Evolutionary conservation across 2,797 vertebrate genomes (phyloP), one percentile per base, ranked within the genome.

Genomic region (Pampus argenteus): DNA sequence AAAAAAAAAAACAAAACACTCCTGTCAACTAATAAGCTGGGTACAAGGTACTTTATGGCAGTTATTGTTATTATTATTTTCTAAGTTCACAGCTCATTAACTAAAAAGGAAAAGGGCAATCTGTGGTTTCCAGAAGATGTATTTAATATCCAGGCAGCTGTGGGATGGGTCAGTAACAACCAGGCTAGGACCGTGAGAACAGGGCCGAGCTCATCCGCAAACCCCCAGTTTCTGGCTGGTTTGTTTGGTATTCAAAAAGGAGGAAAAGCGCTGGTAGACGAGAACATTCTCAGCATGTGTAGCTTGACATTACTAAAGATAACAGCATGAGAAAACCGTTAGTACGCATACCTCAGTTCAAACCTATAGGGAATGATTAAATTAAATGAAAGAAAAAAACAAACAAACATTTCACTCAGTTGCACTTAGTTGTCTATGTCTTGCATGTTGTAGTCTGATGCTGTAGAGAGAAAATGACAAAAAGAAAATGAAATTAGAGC

Each of bases 371-470:
- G 96, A 98, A 96, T 95, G 95, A 97, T 93, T 94, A 91, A 95
- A 95, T 94, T 80, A 78, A 83, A 83, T 47, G 78, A 87, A 74
- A 52, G 73, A 52, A 71, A 93, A 88, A 93, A 88, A 93, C 83
- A 92, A 95, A 91, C 90, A 93, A 92, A 95, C 95, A 96, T 96
- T 97, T 97, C 95, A 97, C 94, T 96, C 96, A 91, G 95, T 96
- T 96, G 96, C 96, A 96, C 96, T 97, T 97, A 95, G 95, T 95
- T 89, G 94, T 97, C n/a, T n/a, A 93, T 92, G 96, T 97, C 95
- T 95, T 98, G 97, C 97, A 98, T 97, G 97, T 96, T 96, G 95
- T 96, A 97, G 96, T 97, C 95, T 95, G 95, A 97, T 96, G 95
- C 94, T 95, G 94, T 96, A 96, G 95, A 95, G 95, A 95, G 93